Conservation (phyloP, 2,113 vertebrate species). For the Dasyprocta punctata region DNA sequence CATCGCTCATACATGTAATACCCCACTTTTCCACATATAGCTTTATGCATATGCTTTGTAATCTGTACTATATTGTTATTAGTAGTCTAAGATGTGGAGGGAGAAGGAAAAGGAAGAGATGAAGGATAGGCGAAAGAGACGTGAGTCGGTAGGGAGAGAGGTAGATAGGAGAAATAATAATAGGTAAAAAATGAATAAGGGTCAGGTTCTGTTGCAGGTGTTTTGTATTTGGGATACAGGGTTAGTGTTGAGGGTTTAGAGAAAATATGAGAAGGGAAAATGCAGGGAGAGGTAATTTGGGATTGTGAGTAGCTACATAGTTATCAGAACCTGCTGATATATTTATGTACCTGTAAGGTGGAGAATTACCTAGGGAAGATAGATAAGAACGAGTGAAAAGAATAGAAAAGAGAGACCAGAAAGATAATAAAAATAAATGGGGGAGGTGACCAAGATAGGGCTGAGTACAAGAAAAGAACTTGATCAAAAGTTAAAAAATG, state of each 20-base stretch:
- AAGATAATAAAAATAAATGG: neutral
- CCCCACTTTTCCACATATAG: neutral
- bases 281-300: neutral
- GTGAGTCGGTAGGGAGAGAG: neutral
- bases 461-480: neutral
- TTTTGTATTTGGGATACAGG: neutral
- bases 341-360: neutral
- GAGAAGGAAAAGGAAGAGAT: neutral
- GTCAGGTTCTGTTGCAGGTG: neutral
- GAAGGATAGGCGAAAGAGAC: neutral
- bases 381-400: neutral
- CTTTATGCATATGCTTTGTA: neutral
- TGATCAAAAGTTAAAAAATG: neutral
- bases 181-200: neutral
- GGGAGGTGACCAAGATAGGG: neutral
- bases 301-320: neutral
- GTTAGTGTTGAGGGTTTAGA: neutral
- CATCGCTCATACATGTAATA: neutral
- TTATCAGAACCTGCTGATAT: neutral
- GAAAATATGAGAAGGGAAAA: neutral
- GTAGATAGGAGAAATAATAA: neutral
- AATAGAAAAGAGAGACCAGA: neutral
- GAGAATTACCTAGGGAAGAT: neutral
- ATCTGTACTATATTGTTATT: neutral
- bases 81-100: neutral